Conservation (phyloP, 1,140 invertebrate genomes). For the Leptopilina boulardi region DNA sequence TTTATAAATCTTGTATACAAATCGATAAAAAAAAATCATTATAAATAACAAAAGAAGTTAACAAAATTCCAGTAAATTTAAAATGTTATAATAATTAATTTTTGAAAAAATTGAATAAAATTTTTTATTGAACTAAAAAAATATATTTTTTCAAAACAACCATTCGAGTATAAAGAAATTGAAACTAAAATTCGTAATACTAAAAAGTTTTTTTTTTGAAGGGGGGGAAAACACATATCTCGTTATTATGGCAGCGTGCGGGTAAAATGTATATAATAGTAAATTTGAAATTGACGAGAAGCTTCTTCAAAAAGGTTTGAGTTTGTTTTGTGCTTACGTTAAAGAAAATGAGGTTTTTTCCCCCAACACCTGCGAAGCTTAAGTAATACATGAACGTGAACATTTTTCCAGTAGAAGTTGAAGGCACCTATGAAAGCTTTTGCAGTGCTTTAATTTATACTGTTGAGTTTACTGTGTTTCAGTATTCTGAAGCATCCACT, state of each 20-base stretch:
- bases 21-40: too few species aligned
- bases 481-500: slow-evolving; percentile 47
- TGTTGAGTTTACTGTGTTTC: slow-evolving; percentile 45
- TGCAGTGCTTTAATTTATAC: slow-evolving; percentile 48
- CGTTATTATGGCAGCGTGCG: neutral
- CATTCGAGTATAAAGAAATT: too few species aligned
- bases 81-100: too few species aligned
- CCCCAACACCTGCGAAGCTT: neutral
- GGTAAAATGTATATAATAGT: too few species aligned
- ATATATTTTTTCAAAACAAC: too few species aligned
- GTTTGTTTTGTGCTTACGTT: neutral
- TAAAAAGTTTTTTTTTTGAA: too few species aligned
- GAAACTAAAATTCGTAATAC: too few species aligned
- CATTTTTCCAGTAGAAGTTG: neutral
- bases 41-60: too few species aligned
- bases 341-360: slow-evolving; percentile 9
- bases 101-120: too few species aligned
- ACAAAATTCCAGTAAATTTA: too few species aligned
- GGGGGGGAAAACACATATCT: neutral
- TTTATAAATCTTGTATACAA: too few species aligned
- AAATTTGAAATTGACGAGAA: neutral
- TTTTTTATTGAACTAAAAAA: too few species aligned
- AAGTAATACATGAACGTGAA: slow-evolving; percentile 14
- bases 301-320: neutral
- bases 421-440: slow-evolving; percentile 10